Base-by-base conservation (phyloP, 2,113 vertebrate genomes). In the Nannospalax galili region DNA sequence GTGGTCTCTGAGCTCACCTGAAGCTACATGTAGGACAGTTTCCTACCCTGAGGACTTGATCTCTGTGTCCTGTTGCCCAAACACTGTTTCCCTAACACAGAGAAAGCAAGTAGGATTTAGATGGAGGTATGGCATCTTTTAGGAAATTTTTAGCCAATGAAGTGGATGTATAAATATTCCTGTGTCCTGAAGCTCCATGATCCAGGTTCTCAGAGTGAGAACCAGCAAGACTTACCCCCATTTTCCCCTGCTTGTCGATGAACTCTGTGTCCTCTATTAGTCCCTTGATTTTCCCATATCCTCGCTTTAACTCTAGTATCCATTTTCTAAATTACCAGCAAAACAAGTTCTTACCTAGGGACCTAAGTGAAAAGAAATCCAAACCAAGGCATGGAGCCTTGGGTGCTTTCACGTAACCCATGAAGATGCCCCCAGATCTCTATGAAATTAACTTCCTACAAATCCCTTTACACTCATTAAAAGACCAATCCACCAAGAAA, bases 211-310 rank as follows among this genome's bases (percentile, higher is more conserved):
- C 12, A 52, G 3, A 60, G 16, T 19, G 28, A 19, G 52, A 58
- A 22, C 11, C 37, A 62, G 40, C 7, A 67, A 37, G 42, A n/a
- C 1, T 22, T 24, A 52, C 26, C 2, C 10, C 10, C 6, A 24
- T 15, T 42, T 58, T 1, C 14, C 24, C 48, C 45, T 70, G 64
- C 64, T 58, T 2, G 19, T n/a, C 75, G 73, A 3, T 30, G 15
- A 1, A 3, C 1, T 22, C 15, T 0, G 2, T 4, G 3, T 42
- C 1, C 5, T 75, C 89, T 15, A 12, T 85, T 8, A 28, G 4
- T 24, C 69, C 8, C 1, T 32, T 74, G 22, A 65, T 9, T 70
- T 40, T 48, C 42, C 4, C 4, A n/a, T 74, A 62, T 64, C 22
- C 20, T 62, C 45, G 45, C 19, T 40, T 42, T 86, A 10, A 45